Base-by-base conservation (phyloP, 2,797 vertebrate genomes). In the Mus caroli region DNA sequence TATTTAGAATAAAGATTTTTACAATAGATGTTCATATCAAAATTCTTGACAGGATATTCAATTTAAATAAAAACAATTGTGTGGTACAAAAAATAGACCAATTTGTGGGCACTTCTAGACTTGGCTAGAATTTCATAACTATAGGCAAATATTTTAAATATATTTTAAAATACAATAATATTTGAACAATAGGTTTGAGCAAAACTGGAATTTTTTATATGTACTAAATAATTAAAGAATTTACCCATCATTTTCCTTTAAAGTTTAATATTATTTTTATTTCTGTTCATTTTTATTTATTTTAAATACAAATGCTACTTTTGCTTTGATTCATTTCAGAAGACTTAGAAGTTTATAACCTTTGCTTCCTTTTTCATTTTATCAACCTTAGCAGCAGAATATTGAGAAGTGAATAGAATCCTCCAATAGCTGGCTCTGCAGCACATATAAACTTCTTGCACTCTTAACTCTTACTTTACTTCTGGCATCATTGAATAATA, bases 31-130 rank as follows among this genome's bases (percentile, higher is more conserved):
- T 71, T 64, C 40, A 58, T 26, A 90, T 14, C 71, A 95, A 96
- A 95, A 88, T 71, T 92, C 54, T 94, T 71, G 20, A 40, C 11
- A 92, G 43, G 26, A 88, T 40, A 90, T 8, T 93, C 56, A 94
- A 89, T 76, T 95, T 94, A 95, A 97, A 64, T 28, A 26, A 91
- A 95, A 97, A 95, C 50, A 86, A 87, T 73, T 82, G 62, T 34
- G 4, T 46, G 64, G 92, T 46, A 88, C 80, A 24, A 71, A 87
- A 46, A 71, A 14, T 50, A 82, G 64, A 86, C 76, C 34, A 92
- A 78, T 69, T 69, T 15, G 71, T 7, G 34, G 67, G 88, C 6
- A 43, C 69, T 92, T 95, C 79, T 88, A 88, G 22, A 77, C 73
- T 85, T 75, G 37, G 54, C n/a, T 46, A 94, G 24, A 92, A 52